A percentile compares a stretch with the other conserved stretches of the same genome.
phyloP scores from a whole-genome alignment of 1,140 invertebrate genomes.

The Macrobrachium nipponense region DNA sequence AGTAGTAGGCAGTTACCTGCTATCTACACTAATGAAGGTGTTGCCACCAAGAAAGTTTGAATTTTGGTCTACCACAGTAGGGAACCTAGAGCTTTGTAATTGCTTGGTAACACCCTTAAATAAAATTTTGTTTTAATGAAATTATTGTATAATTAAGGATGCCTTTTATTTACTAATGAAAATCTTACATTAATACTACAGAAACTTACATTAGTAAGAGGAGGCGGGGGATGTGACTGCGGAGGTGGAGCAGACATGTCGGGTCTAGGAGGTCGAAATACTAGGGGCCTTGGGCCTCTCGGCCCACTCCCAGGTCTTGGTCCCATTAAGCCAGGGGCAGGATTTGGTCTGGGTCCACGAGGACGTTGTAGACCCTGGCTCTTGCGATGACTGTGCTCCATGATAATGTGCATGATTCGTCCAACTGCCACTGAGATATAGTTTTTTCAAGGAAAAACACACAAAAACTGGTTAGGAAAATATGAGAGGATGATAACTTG shows the following conservation, averaged over 20 bases:
- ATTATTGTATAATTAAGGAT: too few relatives aligned
- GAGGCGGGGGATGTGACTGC: constrained; percentile 47
- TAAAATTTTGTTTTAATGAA: too few relatives aligned
- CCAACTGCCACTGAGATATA: constrained; percentile 68
- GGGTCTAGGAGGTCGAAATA: constrained; percentile 37
- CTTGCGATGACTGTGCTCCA: constrained; percentile 63
- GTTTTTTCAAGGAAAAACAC: not conserved
- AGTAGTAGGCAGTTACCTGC: too few relatives aligned
- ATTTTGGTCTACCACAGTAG: too few relatives aligned
- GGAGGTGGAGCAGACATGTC: constrained; percentile 51
- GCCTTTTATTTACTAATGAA: not conserved
- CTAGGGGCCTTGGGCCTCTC: constrained; percentile 33
- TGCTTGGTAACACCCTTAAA: too few relatives aligned
- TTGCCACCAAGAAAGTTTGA: too few relatives aligned
- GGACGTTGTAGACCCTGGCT: constrained; percentile 34
- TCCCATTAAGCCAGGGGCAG: constrained; percentile 46
- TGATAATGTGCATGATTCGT: constrained; percentile 70
- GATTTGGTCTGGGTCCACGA: constrained; percentile 46
- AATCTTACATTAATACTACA: not conserved
- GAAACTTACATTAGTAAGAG: constrained; percentile 37
- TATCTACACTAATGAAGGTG: too few relatives aligned
- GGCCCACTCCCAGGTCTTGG: constrained; percentile 45
- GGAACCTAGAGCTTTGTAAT: too few relatives aligned
- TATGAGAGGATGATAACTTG: not conserved
- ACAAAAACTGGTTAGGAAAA: not conserved